Percentiles rank a stretch among this genome's conserved stretches.
These are phyloP conservation scores for Rhinichthys osculus DNA, from an alignment of 2,797 vertebrate species.

Conservation along the genomic window DNA sequence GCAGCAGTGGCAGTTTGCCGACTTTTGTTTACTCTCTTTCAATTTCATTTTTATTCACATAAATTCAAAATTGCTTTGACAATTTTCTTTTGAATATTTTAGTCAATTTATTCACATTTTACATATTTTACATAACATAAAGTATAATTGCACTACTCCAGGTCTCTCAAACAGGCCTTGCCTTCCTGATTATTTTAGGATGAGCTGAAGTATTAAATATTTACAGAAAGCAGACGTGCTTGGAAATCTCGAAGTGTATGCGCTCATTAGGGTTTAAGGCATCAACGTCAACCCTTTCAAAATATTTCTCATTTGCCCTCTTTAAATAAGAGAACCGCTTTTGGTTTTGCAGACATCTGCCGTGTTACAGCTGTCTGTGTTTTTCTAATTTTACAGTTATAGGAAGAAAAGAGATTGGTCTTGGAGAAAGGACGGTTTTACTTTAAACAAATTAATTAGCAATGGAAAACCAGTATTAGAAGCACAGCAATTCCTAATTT, in stretches of 20 bases:
- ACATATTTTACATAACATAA: not conserved
- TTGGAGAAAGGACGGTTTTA: not conserved
- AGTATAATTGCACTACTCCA: not conserved
- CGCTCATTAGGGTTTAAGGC: conserved; percentile 5
- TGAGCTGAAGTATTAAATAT: conserved; percentile 25
- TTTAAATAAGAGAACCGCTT: conserved; percentile 14
- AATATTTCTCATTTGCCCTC: conserved; percentile 36
- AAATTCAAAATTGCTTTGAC: not conserved
- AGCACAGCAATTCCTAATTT: not conserved
- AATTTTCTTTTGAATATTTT: not conserved
- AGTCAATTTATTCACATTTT: not conserved
- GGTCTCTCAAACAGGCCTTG: not conserved
- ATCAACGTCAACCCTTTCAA: conserved; percentile 25
- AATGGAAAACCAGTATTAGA: not conserved
- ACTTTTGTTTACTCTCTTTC: too few species aligned
- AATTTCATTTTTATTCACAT: not conserved
- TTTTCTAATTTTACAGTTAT: not conserved
- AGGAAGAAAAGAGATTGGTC: not conserved
- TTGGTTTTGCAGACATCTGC: conserved; percentile 30
- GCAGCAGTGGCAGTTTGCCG: too few species aligned
- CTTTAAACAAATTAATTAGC: not conserved
- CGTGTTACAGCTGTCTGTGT: not conserved
- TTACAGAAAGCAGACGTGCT: conserved; percentile 23
- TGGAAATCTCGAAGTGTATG: conserved; percentile 1
- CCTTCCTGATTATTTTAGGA: conserved; percentile 18